phyloP scores from a whole-genome alignment of 2,113 vertebrate species.

The Plestiodon gilberti region DNA sequence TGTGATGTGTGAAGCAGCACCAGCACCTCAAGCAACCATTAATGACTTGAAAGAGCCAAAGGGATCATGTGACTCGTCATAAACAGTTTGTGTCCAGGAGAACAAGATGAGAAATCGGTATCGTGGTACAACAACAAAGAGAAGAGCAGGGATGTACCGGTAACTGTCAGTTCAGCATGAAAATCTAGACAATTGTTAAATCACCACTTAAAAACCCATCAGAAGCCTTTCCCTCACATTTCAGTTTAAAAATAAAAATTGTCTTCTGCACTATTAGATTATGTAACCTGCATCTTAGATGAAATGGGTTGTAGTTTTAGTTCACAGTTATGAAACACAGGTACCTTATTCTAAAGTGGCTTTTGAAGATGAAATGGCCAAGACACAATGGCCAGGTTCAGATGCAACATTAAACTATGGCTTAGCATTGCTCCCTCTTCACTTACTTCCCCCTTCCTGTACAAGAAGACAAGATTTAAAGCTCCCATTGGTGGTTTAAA shows the following conservation, averaged over 20 bases:
- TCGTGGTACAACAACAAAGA: neutral
- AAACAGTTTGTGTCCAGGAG: neutral
- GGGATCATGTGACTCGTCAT: neutral
- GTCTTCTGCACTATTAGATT: slow-evolving; percentile 60
- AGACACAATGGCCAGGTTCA: neutral
- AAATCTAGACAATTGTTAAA: slow-evolving; percentile 10
- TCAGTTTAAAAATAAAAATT: slow-evolving; percentile 66
- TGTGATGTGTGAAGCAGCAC: neutral
- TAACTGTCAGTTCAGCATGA: neutral
- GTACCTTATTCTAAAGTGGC: slow-evolving; percentile 21
- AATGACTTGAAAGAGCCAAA: neutral
- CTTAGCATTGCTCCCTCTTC: no score
- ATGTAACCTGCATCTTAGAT: slow-evolving; percentile 64
- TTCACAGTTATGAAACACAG: slow-evolving; percentile 19
- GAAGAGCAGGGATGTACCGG: neutral
- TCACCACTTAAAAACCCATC: slow-evolving; percentile 67
- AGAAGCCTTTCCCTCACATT: slow-evolving; percentile 60
- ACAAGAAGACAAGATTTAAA: neutral
- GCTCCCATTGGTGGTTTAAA: no score
- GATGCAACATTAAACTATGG: no score
- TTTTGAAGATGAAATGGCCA: neutral
- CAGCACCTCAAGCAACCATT: neutral
- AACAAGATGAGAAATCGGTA: neutral
- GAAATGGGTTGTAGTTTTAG: slow-evolving; percentile 48
- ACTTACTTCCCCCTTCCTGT: no score